Evolutionary conservation across 2,113 vertebrate species (phyloP), one percentile per base, ranked within the genome.

Genomic region (Amphilophus citrinellus): DNA sequence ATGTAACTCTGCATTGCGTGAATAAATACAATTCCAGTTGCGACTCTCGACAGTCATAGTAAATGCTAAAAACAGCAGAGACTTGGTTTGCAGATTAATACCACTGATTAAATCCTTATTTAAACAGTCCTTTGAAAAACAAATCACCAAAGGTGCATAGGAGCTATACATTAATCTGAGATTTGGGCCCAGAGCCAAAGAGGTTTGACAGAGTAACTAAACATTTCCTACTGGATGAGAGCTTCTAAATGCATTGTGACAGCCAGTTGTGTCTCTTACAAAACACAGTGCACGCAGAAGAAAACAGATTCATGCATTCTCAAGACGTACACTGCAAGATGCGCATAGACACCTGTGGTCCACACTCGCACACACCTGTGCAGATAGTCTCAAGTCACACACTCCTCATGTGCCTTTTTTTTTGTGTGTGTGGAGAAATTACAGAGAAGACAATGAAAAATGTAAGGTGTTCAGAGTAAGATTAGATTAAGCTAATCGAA

Each of bases 401-500:
- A 27, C 58, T 62, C 39, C 10, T 62, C 61, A 30, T 61, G 61
- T 17, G 60, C 42, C 27, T 71, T 80, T 37, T 80, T 42, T 66
- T 84, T 27, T 39, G 37, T 39, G 61, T 88, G 88, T 84, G 61
- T 47, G 77, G 80, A 84, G 79, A 93, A 93, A 90, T 93, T 89
- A 91, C 57, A 77, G 81, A 15, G 65, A 50, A 93, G 93, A 95
- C 94, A 93, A 89, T 95, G 89, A 95, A 94, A 94, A 93, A 94
- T 93, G 91, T 91, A 89, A 87, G 87, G 87, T 92, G 90, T 94
- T 94, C 91, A 90, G 89, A 92, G 87, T 80, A 89, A 90, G 92
- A 93, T 94, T 90, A 90, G 80, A 95, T 95, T 93, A 93, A 90
- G 85, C 86, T 92, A 94, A 95, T 94, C 37, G 53, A 91, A 93